Evolutionary conservation across 2,113 vertebrate genomes (phyloP).

Genomic region (Ahaetulla prasina): DNA sequence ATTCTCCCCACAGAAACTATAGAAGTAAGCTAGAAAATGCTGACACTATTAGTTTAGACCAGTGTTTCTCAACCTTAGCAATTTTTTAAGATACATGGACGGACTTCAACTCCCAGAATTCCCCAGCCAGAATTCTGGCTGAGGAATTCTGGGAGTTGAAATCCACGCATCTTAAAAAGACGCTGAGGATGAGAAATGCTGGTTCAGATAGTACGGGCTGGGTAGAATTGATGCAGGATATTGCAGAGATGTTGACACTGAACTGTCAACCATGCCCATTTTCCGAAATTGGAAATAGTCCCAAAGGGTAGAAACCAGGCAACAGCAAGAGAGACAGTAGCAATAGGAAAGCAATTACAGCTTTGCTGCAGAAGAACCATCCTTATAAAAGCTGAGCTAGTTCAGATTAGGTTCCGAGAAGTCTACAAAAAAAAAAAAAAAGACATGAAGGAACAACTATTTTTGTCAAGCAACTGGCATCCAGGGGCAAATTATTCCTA

Average conservation of each 20-base stretch:
- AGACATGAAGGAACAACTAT: background rate
- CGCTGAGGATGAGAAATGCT: background rate
- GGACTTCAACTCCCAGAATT: background rate
- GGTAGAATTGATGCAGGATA: background rate
- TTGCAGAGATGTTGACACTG: background rate
- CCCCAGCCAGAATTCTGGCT: background rate
- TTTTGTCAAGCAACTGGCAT: background rate
- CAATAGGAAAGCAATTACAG: background rate
- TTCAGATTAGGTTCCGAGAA: background rate
- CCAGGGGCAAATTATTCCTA: background rate
- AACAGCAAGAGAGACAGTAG: background rate
- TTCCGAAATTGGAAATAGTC: background rate
- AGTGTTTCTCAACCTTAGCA: background rate
- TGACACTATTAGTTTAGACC: background rate
- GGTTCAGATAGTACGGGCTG: background rate
- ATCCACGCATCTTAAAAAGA: background rate
- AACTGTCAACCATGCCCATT: background rate
- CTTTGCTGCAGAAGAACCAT: background rate
- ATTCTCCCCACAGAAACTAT: background rate
- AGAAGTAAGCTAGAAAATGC: background rate
- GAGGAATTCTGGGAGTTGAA: background rate
- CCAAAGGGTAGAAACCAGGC: background rate
- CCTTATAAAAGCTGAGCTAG: background rate
- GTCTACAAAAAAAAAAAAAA: background rate
- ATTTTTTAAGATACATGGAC: background rate